Conservation (phyloP, 2,797 vertebrate species). For the Octomys mimax region DNA sequence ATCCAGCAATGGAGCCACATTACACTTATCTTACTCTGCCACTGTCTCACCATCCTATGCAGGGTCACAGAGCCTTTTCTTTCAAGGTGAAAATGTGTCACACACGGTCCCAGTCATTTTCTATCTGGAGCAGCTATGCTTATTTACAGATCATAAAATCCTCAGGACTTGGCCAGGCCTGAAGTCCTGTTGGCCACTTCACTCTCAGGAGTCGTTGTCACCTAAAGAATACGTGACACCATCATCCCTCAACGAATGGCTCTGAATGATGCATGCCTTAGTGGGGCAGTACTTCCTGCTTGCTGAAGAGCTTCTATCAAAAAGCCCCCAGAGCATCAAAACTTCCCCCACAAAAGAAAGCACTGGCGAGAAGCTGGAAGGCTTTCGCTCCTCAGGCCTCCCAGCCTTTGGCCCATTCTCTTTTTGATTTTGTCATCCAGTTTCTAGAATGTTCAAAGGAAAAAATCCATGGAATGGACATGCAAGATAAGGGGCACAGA, state of each 20-base stretch:
- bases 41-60: background rate
- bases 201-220: background rate
- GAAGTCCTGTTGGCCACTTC: background rate
- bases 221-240: background rate
- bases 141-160: background rate
- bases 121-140: background rate
- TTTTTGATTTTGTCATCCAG: background rate
- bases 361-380: constrained; percentile 2
- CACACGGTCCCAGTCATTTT: constrained; percentile 1
- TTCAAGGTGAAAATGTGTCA: constrained; percentile 46
- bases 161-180: background rate
- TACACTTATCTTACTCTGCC: background rate
- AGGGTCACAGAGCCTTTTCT: background rate
- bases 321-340: constrained; percentile 10
- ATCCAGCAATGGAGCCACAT: background rate
- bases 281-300: background rate
- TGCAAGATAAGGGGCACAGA: background rate
- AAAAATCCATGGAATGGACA: background rate
- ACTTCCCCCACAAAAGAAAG: background rate
- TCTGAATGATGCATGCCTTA: background rate
- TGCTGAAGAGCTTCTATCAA: background rate
- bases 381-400: background rate
- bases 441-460: background rate
- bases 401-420: background rate
- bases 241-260: background rate